Evolutionary conservation across 2,113 vertebrate genomes (phyloP), one percentile per base, ranked within the genome.

Genomic region (Thunnus thynnus): DNA sequence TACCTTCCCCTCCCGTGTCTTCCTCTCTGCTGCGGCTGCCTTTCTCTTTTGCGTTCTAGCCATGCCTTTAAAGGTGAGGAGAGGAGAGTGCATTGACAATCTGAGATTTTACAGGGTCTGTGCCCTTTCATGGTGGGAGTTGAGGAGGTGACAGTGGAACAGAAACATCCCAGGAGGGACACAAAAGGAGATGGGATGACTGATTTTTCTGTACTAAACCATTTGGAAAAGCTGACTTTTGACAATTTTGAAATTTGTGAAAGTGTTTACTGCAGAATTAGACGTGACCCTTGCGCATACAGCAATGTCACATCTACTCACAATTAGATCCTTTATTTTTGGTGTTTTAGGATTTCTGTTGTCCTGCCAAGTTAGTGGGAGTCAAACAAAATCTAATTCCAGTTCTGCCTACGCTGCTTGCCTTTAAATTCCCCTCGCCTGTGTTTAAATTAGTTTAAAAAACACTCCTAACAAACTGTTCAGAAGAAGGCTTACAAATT

Each of bases 11-110:
- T 48, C 25, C 47, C 4, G 2, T 62, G 30, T 55, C 66, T 46
- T 50, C 32, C 44, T 4, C 36, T 67, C 30, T 16, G 56, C n/a
- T 46, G 27, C 44, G 25, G 10, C 54, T 6, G 10, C 46, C 54
- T 72, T 72, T 46, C 41, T 30, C 30, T 13, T 32, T 41, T 18
- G 47, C 41, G 16, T 46, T 68, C 16, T 30, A 62, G 52, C 55
- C 61, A 47, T 70, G 72, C 70, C 65, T 84, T 88, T 82, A 82
- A 86, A 76, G 75, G 80, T 79, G 81, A 87, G 41, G 64, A 56
- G 77, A 54, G 60, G 47, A 18, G 54, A 72, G 57, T 9, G 61
- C 63, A 44, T 5, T 50, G 63, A 75, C 72, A 74, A 44, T 4
- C 27, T 58, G 52, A 68, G 50, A 50, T 71, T 80, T 61, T 52